A percentile compares a stretch with the other conserved stretches of the same genome.
These are phyloP conservation scores for Cyprichromis sp. DNA, from an alignment of 2,113 vertebrate genomes.

Conservation along the genomic window DNA sequence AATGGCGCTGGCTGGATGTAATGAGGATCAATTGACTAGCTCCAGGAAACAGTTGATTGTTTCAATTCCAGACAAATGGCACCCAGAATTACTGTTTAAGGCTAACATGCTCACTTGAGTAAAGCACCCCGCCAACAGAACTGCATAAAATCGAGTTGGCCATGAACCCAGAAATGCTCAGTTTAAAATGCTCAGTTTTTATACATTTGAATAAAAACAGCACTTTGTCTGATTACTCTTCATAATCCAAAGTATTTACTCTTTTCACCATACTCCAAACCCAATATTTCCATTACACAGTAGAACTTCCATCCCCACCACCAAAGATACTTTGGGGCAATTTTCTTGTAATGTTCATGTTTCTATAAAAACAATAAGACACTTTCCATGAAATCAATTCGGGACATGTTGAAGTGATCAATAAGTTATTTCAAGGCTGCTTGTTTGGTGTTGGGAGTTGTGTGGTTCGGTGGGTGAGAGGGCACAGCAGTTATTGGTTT, in stretches of 20 bases:
- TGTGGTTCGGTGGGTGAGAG: background rate
- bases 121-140: background rate
- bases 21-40: constrained; percentile 23
- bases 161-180: background rate
- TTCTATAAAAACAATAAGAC: constrained; percentile 1
- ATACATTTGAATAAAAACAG: background rate
- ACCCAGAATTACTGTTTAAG: background rate
- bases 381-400: constrained; percentile 13
- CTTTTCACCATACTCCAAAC: background rate
- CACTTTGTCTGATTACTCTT: too few relatives aligned
- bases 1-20: constrained; percentile 18
- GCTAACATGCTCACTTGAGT: background rate
- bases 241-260: background rate
- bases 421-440: constrained; percentile 35
- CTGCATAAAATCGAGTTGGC: background rate
- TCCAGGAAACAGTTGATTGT: constrained; percentile 8
- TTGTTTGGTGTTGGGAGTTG: background rate
- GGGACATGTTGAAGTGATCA: constrained; percentile 16
- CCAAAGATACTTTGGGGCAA: background rate
- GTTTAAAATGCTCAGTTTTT: background rate
- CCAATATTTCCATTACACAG: background rate
- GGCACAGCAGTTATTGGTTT: constrained; percentile 26
- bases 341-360: background rate
- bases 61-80: constrained; percentile 16
- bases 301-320: background rate